Evolutionary conservation across 2,113 vertebrate species (phyloP).

Genomic region (Otus sunia): DNA sequence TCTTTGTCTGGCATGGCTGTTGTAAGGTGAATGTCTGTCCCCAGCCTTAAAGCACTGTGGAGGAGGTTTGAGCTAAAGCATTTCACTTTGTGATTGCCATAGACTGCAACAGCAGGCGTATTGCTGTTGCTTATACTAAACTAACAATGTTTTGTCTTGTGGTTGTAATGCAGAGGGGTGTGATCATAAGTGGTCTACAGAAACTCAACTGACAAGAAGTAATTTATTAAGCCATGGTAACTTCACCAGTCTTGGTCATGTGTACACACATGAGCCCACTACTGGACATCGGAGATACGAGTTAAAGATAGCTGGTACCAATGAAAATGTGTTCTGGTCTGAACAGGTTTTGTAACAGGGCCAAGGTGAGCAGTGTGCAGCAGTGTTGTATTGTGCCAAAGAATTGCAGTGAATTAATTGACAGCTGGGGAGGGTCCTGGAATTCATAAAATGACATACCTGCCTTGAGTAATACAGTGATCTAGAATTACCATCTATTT

Average conservation of each 20-base stretch:
- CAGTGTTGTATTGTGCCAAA: neutral
- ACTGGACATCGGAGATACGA: too few relatives aligned
- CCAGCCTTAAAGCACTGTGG: neutral
- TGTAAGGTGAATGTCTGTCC: neutral
- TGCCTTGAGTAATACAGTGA: neutral
- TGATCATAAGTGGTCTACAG: neutral
- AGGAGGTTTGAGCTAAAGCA: neutral
- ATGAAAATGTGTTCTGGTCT: neutral
- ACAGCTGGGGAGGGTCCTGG: neutral
- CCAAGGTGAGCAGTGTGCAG: neutral
- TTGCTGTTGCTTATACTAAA: neutral
- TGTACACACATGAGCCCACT: neutral
- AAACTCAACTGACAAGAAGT: neutral
- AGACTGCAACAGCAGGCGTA: neutral
- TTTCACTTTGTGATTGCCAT: neutral
- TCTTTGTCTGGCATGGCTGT: neutral
- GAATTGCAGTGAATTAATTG: neutral
- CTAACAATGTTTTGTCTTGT: neutral
- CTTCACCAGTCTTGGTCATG: neutral
- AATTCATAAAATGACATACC: neutral
- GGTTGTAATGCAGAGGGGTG: fast-evolving
- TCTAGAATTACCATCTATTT: neutral
- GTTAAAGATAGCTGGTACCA: neutral
- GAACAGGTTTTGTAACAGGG: neutral
- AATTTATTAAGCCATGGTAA: neutral